Conservation (phyloP, 2,797 vertebrate species). For the Enteromius radiatus region DNA sequence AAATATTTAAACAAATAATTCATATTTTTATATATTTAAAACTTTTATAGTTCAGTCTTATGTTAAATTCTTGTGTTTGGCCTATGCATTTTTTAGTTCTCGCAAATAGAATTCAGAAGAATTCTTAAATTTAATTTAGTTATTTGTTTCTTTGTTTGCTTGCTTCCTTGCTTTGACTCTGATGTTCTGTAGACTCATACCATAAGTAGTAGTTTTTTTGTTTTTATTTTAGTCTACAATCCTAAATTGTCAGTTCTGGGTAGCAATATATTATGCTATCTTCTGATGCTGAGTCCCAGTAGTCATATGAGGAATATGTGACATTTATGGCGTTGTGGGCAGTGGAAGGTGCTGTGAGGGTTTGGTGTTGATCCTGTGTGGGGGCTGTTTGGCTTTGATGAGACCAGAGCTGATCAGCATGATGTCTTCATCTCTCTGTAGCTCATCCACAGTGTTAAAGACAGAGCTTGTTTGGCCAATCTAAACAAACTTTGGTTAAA, state of each 20-base stretch:
- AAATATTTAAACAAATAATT: not conserved
- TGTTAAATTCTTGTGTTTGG: not conserved
- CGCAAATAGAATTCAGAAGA: not conserved
- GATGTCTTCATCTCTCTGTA: conserved; percentile 13
- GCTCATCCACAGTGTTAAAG: not conserved
- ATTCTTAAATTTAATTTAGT: not conserved
- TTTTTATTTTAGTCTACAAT: not conserved
- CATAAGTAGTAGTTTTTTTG: not conserved
- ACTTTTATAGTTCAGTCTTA: not conserved
- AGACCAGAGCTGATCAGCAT: conserved; percentile 13
- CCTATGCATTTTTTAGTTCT: not conserved
- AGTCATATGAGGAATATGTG: not conserved
- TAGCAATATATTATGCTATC: not conserved
- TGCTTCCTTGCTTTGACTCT: not conserved
- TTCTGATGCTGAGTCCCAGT: not conserved
- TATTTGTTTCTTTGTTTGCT: not conserved
- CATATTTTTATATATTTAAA: not conserved
- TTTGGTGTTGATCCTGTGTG: conserved; percentile 21
- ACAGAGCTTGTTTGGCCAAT: not conserved
- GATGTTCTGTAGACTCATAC: not conserved
- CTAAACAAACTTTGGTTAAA: not conserved
- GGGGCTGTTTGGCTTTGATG: conserved; percentile 18
- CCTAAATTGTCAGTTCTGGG: not conserved
- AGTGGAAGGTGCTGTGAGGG: conserved; percentile 4
- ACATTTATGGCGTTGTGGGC: not conserved